Evolutionary conservation across 2,797 vertebrate genomes (phyloP), one percentile per base, ranked within the genome.

Genomic region (Anolis apletophallus): DNA sequence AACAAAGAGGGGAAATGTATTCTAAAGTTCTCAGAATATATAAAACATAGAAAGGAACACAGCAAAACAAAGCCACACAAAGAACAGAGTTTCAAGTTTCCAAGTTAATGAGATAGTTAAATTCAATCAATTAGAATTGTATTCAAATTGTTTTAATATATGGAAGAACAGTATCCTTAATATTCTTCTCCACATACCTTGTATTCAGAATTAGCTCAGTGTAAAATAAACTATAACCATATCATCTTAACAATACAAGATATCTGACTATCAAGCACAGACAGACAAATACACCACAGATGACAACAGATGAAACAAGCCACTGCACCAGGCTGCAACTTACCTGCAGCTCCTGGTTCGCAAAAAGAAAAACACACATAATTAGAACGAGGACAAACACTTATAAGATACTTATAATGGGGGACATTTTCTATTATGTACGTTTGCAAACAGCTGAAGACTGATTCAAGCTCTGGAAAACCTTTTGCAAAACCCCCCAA

Each of bases 331-430:
- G 96, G 96, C 97, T 97, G 96, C 97, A 96, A 98, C 98, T 98
- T 98, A 99, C 99, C 98, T 99, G 99, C 96, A 99, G 97, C 97
- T 99, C 99, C 98, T 99, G 98, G 98, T 98, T 97, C 96, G 99
- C 98, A 99, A 97, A 97, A 98, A 97, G 96, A 97, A 97, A 97
- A 97, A 98, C 96, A 98, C 94, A 98, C 87, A 96, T 91, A 97
- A 97, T 99, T 98, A 99, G 96, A 97, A 97, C 96, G 95, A 96
- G 96, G 97, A 96, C 96, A 95, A 95, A 97, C 96, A 97, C 92
- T 96, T 91, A 97, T 94, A 68, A 96, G 95, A 95, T 95, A 95
- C 83, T 71, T 96, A 94, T 90, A 95, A 94, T 94, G 93, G 89
- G 90, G 94, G 95, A 93, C 87, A 95, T 90, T 90, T 92, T 93